Percentiles rank a stretch among this genome's conserved stretches.
phyloP scores from a whole-genome alignment of 2,113 vertebrate species.

The Callipepla californica region DNA sequence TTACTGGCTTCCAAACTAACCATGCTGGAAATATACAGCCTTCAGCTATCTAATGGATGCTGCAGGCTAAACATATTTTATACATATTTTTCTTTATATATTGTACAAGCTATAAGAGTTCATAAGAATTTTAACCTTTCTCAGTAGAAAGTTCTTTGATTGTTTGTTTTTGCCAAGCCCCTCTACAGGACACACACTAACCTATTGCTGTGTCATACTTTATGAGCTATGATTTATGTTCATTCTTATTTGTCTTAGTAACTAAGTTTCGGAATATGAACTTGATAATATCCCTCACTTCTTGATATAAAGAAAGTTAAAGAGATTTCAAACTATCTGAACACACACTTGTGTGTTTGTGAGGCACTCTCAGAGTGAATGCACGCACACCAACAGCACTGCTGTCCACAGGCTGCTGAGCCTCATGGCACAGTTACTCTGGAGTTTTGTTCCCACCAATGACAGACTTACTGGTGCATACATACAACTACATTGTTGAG shows the following conservation, averaged over 20 bases:
- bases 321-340: background rate
- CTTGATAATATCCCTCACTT: background rate
- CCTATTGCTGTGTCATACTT: background rate
- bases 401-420: background rate
- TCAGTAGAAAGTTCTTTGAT: background rate
- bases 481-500: background rate
- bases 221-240: background rate
- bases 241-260: background rate
- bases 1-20: background rate
- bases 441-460: background rate
- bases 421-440: background rate
- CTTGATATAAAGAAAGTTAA: background rate
- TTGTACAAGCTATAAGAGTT: background rate
- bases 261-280: background rate
- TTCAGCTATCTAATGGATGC: background rate
- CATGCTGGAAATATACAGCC: background rate
- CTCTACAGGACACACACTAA: background rate
- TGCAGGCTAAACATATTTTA: background rate
- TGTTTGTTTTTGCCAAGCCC: background rate
- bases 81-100: background rate
- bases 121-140: background rate
- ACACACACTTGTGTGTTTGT: background rate
- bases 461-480: background rate
- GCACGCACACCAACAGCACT: background rate
- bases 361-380: background rate